Evolutionary conservation across 1,140 invertebrate species (phyloP), one percentile per base, ranked within the genome.

Genomic region (Neodiprion lecontei): DNA sequence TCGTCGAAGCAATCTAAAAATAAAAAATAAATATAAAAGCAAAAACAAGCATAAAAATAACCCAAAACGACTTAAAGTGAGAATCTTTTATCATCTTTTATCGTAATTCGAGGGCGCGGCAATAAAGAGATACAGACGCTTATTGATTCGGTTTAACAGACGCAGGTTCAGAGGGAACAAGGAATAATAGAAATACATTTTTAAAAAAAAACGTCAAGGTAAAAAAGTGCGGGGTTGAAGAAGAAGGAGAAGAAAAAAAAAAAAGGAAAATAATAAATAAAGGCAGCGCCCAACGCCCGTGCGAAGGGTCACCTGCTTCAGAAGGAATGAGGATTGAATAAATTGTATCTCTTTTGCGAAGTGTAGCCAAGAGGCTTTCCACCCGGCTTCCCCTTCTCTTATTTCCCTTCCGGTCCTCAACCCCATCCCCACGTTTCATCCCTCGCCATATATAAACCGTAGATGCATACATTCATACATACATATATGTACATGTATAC

Each of bases 291-390:
- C 53, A 17, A 61, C 53, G 11, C 53, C 53, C 53, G 53, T 61
- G 53, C 53, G 53, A 61, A 61, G 53, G 53, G 53, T 61, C 53
- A 61, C 53, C 53, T 61, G 53, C 28, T 40, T 40, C 28, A 5
- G 28, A 4, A 61, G 53, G 53, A 61, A 61, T 61, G 53, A 61
- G 53, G 53, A 61, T 61, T 61, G 53, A 61, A 61, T 61, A 61
- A 61, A 61, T 61, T 61, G 53, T 61, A 61, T 61, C 53, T 12
- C 53, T 61, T 61, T 9, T 14, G 53, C 53, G n/a, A 17, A 40
- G 28, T 40, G 28, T 40, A 40, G 28, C 28, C 28, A 40, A 61
- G 53, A 61, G 53, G 53, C 3, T 40, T 61, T 17, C 53, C 53
- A 14, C 53, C 28, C 28, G 1, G 28, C 53, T 61, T 9, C 53